Evolutionary conservation across 2,797 vertebrate genomes (phyloP).

Genomic region (Chelon auratus): DNA sequence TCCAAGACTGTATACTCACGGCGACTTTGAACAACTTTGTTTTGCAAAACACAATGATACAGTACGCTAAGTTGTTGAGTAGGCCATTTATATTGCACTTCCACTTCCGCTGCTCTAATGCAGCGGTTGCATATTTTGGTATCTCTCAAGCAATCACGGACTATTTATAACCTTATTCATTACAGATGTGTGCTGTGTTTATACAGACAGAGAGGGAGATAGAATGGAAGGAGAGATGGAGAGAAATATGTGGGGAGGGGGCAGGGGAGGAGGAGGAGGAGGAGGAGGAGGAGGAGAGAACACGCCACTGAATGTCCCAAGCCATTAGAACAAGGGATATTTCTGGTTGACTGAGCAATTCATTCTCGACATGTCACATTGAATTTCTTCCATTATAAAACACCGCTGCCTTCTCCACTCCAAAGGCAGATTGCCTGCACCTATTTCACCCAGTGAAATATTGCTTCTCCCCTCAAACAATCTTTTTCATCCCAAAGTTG

Average conservation of each 20-base stretch:
- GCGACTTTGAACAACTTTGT: background rate
- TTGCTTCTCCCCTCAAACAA: conserved; percentile 84
- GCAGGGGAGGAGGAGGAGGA: conserved; percentile 51
- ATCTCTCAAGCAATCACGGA: conserved; percentile 50
- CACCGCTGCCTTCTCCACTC: conserved; percentile 85
- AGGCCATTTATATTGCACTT: conserved; percentile 40
- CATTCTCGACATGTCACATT: conserved; percentile 99
- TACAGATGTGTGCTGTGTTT: conserved; percentile 74
- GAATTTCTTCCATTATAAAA: conserved; percentile 97
- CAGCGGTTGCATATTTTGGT: conserved; percentile 30
- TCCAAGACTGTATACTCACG: background rate
- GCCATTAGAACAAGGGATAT: conserved; percentile 99
- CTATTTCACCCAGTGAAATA: conserved; percentile 87
- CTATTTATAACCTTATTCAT: conserved; percentile 69
- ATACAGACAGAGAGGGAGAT: conserved; percentile 59
- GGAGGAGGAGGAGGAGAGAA: conserved; percentile 73
- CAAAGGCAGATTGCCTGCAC: conserved; percentile 88
- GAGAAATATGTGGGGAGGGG: conserved; percentile 58
- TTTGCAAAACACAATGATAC: conserved; percentile 41
- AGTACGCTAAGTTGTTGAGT: conserved; percentile 21
- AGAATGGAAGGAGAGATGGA: conserved; percentile 65
- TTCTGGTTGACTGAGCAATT: conserved; percentile 99
- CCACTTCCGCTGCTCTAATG: conserved; percentile 26
- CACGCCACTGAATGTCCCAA: conserved; percentile 90
- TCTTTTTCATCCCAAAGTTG: conserved; percentile 84